Conservation (phyloP, 1,140 invertebrate species). For the Neodiprion lecontei region DNA sequence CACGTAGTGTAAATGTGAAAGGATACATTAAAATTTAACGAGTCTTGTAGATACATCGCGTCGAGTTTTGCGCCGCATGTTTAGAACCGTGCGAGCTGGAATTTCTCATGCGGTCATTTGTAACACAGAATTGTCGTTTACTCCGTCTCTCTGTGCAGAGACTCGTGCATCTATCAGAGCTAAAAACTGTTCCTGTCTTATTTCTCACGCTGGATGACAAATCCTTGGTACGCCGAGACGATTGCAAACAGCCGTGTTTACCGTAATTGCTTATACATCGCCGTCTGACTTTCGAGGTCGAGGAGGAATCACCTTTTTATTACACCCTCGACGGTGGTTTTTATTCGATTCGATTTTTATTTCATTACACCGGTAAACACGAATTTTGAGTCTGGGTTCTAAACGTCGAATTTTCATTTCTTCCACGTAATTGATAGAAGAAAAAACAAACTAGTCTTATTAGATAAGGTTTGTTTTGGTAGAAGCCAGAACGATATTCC, state of each 20-base stretch:
- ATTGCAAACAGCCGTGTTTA: neutral
- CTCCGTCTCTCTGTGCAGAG: neutral
- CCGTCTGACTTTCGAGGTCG: too few species aligned
- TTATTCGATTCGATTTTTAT: too few species aligned
- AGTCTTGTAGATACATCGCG: neutral
- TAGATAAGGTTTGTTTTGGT: too few species aligned
- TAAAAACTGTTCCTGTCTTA: neutral
- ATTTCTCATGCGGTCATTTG: neutral
- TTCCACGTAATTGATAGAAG: too few species aligned
- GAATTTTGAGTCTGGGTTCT: too few species aligned
- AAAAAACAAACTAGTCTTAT: too few species aligned
- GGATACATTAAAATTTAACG: slow-evolving; percentile 3
- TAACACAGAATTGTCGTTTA: neutral
- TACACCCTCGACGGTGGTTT: too few species aligned
- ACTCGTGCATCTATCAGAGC: neutral
- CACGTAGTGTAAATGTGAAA: neutral
- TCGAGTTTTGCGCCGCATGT: too few species aligned
- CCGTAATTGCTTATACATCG: neutral
- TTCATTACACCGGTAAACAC: too few species aligned
- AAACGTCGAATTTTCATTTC: too few species aligned
- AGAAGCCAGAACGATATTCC: too few species aligned
- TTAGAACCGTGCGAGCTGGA: neutral
- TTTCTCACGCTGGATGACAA: neutral
- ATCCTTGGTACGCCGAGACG: neutral
- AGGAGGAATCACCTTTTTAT: too few species aligned